Evolutionary conservation across 2,797 vertebrate genomes (phyloP), one percentile per base, ranked within the genome.

Genomic region (Jordanella pulchra): DNA sequence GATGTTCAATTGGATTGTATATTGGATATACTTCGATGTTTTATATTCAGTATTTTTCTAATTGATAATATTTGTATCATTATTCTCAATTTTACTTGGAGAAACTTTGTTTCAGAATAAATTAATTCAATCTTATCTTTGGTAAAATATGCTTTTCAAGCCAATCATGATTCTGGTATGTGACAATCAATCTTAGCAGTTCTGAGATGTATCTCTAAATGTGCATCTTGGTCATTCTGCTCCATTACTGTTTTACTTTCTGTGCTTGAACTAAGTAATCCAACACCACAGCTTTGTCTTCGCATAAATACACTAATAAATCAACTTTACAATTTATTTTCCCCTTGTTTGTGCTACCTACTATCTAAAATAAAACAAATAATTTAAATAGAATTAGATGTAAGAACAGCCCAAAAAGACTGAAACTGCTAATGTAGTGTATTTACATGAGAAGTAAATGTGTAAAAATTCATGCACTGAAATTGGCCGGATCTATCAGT

Each of bases 401-500:
- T 64, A 65, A 72, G 60, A 47, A 9, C 1, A 45, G 12, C 5
- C 39, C 42, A 47, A 25, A 27, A 11, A 3, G 10, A 48, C 1
- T 44, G 12, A 15, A 55, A 55, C 35, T 39, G 54, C 9, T 44
- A 58, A 55, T 21, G 27, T 4, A 61, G 27, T 69, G 48, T 32
- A 65, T 73, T 56, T 13, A 14, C 32, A 58, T 69, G 7, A 39
- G 30, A 72, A 17, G 13, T 45, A 67, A 4, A 60, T 15, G 56
- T 54, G 65, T 39, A n/a, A 53, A 64, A 54, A 82, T 45, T 39
- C 51, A 56, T 45, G 51, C 42, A 71, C 27, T 67, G 47, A 44
- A 71, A 25, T 25, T 60, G 21, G 18, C 56, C 53, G 45, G 21
- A 4, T 82, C 28, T 44, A 28, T 78, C 39, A 58, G 77, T 66